Conservation (phyloP, 2,113 vertebrate genomes). For the Lontra canadensis region DNA sequence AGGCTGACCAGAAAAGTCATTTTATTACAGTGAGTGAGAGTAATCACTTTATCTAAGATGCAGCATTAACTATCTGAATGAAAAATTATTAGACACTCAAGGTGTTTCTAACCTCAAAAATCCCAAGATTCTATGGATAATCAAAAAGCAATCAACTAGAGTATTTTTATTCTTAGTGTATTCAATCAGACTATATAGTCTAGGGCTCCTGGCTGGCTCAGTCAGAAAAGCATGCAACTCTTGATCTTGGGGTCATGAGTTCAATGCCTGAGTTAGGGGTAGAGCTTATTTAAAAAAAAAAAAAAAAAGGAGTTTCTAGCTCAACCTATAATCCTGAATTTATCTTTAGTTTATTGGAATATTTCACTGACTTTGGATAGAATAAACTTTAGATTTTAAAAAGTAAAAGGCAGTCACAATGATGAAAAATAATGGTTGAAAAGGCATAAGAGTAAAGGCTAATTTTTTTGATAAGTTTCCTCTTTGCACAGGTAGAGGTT, state of each 20-base stretch:
- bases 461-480: not conserved
- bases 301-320: not conserved
- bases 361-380: not conserved
- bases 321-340: not conserved
- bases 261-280: not conserved
- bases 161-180: not conserved
- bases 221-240: not conserved
- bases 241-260: not conserved
- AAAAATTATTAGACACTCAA: not conserved
- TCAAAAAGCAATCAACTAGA: not conserved
- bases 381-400: constrained; percentile 4
- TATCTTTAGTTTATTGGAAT: not conserved
- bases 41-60: not conserved
- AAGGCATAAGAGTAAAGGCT: not conserved
- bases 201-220: not conserved
- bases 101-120: not conserved
- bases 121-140: not conserved
- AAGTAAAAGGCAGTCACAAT: not conserved
- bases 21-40: not conserved
- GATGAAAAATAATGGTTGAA: constrained; percentile 13
- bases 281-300: not conserved
- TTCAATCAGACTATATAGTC: not conserved
- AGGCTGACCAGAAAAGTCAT: not conserved
- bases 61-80: not conserved
- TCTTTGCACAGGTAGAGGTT: not conserved